Conservation (phyloP, 1,140 invertebrate genomes). For the Tyrophagus putrescentiae region DNA sequence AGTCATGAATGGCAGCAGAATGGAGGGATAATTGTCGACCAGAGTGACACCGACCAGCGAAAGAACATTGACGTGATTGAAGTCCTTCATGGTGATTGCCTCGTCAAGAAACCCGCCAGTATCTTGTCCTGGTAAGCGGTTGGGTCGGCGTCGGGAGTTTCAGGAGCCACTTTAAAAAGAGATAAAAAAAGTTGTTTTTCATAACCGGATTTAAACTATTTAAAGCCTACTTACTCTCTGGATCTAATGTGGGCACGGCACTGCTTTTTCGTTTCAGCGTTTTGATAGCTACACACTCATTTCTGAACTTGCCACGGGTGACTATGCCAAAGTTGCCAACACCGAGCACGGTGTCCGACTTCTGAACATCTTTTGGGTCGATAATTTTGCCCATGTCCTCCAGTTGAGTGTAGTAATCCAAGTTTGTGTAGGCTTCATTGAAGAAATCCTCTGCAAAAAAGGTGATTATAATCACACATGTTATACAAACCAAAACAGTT, state of each 20-base stretch:
- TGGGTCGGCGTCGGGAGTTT: not conserved
- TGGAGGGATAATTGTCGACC: constrained; percentile 32
- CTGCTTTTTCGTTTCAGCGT: not conserved
- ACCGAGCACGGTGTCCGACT: no score
- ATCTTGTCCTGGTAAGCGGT: not conserved
- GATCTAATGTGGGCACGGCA: no score
- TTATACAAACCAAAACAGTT: no score
- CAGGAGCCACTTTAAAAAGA: not conserved
- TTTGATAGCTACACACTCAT: not conserved
- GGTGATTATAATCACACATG: not conserved
- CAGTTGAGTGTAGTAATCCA: not conserved
- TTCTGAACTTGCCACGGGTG: not conserved
- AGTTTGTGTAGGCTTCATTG: not conserved
- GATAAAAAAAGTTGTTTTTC: not conserved
- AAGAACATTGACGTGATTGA: constrained; percentile 37
- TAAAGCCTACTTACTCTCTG: no score
- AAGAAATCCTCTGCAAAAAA: not conserved
- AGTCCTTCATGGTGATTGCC: constrained; percentile 41
- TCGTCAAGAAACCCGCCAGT: constrained; percentile 36
- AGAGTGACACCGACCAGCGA: constrained; percentile 37
- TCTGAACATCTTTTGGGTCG: not conserved
- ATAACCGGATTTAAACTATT: no score
- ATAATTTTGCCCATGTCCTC: not conserved
- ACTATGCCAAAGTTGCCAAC: not conserved
- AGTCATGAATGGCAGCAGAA: constrained; percentile 39